These are phyloP conservation scores for Bombus polaris DNA, from an alignment of 1,140 invertebrate species.

Conservation along the genomic window DNA sequence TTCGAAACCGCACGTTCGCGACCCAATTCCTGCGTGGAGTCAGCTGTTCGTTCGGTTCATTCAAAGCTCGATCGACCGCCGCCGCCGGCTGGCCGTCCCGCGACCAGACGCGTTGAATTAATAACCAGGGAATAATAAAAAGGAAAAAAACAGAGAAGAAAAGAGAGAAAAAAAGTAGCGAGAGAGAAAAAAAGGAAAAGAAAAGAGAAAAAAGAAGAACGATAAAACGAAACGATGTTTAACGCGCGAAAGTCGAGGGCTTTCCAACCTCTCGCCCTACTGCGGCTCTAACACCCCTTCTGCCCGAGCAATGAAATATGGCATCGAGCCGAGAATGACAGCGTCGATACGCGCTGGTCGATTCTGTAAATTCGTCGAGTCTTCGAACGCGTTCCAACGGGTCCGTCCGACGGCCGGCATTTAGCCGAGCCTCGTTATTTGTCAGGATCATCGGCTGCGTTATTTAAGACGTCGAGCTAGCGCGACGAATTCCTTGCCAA, in stretches of 20 bases:
- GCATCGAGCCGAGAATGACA: constrained; percentile 19
- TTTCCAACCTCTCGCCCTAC: not conserved
- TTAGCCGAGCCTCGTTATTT: constrained; percentile 23
- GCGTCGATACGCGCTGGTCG: constrained; percentile 4
- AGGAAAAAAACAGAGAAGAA: not conserved
- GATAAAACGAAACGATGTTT: not conserved
- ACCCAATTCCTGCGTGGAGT: constrained; percentile 76
- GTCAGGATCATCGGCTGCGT: constrained; percentile 44
- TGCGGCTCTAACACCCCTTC: not conserved
- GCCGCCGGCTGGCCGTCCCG: constrained; percentile 47
- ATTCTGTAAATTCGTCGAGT: not conserved
- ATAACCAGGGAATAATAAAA: constrained; percentile 43
- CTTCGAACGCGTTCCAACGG: not conserved
- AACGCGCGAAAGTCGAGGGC: constrained; percentile 18
- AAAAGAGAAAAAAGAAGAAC: not conserved
- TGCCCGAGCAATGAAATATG: not conserved
- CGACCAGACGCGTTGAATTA: constrained; percentile 47
- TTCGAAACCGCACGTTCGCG: constrained; percentile 77
- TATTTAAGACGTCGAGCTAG: constrained; percentile 29
- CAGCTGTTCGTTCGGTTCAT: constrained; percentile 75
- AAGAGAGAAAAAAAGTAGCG: not conserved
- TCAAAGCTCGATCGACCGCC: constrained; percentile 66
- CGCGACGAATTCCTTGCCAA: constrained; percentile 36
- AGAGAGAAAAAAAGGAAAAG: not conserved
- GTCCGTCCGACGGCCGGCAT: constrained; percentile 39